Percentiles rank a stretch among this genome's conserved stretches.
Conservation (phyloP, 2,888 invertebrate genomes). For the Augochlorella aurata region DNA sequence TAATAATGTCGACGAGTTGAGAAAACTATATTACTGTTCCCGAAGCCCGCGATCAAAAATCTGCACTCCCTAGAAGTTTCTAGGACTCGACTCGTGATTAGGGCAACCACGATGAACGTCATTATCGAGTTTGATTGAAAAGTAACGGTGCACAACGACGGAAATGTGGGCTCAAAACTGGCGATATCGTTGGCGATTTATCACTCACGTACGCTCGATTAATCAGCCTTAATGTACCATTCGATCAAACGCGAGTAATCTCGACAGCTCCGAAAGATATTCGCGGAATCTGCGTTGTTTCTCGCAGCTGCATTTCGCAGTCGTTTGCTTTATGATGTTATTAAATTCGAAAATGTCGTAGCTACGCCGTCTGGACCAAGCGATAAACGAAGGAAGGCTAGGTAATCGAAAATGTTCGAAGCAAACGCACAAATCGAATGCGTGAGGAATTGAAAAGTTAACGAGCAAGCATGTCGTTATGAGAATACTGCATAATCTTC, state of each 20-base stretch:
- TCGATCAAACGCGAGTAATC: not conserved
- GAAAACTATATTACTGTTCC: too few species aligned
- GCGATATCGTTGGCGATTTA: not conserved
- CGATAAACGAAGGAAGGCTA: not conserved
- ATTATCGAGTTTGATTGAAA: not conserved
- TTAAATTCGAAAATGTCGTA: not conserved
- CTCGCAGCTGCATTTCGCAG: not conserved
- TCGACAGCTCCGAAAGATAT: not conserved
- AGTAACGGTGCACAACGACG: not conserved
- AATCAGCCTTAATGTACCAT: not conserved
- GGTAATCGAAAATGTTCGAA: not conserved
- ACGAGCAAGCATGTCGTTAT: not conserved
- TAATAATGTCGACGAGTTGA: too few species aligned
- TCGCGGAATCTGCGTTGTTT: not conserved
- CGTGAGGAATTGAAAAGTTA: not conserved
- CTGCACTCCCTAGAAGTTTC: too few species aligned
- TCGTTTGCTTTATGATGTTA: constrained; percentile 1
- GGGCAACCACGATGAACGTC: not conserved
- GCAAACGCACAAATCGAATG: not conserved
- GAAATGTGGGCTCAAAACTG: not conserved
- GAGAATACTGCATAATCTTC: too few species aligned
- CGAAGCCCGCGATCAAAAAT: too few species aligned
- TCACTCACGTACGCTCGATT: not conserved
- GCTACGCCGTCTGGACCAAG: not conserved
- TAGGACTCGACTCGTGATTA: too few species aligned